Base-by-base conservation (phyloP, 2,113 vertebrate genomes). In the Tetrax tetrax region DNA sequence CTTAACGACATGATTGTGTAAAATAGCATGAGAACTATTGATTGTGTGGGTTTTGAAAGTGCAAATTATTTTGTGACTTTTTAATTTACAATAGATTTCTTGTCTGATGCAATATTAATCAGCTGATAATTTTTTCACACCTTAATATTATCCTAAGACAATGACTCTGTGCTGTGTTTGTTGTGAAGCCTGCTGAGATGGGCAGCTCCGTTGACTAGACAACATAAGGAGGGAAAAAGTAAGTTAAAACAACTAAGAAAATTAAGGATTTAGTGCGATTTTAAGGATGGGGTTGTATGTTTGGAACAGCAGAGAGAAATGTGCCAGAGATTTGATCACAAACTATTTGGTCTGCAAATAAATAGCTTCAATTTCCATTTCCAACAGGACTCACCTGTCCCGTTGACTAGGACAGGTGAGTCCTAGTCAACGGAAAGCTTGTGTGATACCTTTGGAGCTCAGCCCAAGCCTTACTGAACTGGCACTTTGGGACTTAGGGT, bases 31-130 rank as follows among this genome's bases (percentile, higher is more conserved):
- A 81, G 72, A 89, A 60, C 21, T 57, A 76, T 69, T 83, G 86
- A 89, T 92, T 94, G 83, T 61, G 83, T 53, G 43, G 41, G 60
- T 78, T 95, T 91, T 90, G 71, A 91, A 94, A 87, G 66, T 78
- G 20, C 61, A 96, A 83, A 57, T 91, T 82, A 59, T 96, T 85
- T 86, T 5, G 66, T 89, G 48, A 84, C 91, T 84, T 80, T 90
- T 96, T 94, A 87, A 92, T 78, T 89, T 83, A 77, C 29, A 57
- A 54, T 68, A 71, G 71, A 63, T 94, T 84, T 60, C 72, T 47
- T 78, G 28, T 92, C 76, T 89, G 56, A 72, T 81, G 83, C 41
- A 79, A 13, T 84, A 65, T 23, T 84, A 45, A 72, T 87, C 47
- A 47, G 10, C 65, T 86, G 31, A 61, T 89, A 85, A 57, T 91